Evolutionary conservation across 2,888 invertebrate species (phyloP).

Genomic region (Opisthograptis luteolata): DNA sequence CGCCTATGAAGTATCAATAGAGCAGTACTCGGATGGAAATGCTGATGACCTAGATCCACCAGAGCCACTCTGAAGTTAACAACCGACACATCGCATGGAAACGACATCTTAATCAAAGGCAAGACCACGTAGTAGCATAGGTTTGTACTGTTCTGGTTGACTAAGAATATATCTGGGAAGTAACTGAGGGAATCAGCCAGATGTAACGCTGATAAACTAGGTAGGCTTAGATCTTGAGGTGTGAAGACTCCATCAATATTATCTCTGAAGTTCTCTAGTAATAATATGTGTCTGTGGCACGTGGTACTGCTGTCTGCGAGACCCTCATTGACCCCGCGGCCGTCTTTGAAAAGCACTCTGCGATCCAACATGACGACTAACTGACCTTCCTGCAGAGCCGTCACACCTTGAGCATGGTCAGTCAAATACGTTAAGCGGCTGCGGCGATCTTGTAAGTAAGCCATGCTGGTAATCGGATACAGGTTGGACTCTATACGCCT

Average conservation of each 20-base stretch:
- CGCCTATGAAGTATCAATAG: slow-evolving; percentile 65
- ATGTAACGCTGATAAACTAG: slow-evolving; percentile 61
- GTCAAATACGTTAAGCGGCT: slow-evolving; percentile 90
- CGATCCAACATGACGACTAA: slow-evolving; percentile 97
- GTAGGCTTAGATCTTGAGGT: slow-evolving; percentile 47
- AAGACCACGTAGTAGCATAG: slow-evolving; percentile 60
- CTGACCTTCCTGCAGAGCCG: slow-evolving; percentile 94
- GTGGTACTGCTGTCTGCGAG: slow-evolving; percentile 94
- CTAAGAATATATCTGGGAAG: slow-evolving; percentile 60
- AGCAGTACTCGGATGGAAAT: slow-evolving; percentile 50
- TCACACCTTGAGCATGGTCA: slow-evolving; percentile 95
- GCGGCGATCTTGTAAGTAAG: slow-evolving; percentile 90
- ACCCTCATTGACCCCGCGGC: slow-evolving; percentile 96
- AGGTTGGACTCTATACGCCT: slow-evolving; percentile 96
- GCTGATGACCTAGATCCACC: slow-evolving; percentile 38
- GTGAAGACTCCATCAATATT: slow-evolving; percentile 21
- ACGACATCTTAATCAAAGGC: slow-evolving; percentile 63
- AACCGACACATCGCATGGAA: slow-evolving; percentile 70
- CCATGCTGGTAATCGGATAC: slow-evolving; percentile 96
- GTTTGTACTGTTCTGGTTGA: slow-evolving; percentile 52
- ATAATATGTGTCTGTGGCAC: slow-evolving; percentile 61
- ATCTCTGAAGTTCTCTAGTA: slow-evolving; percentile 64
- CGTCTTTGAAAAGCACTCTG: slow-evolving; percentile 95
- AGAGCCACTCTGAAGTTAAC: slow-evolving; percentile 61
- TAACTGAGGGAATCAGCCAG: slow-evolving; percentile 59